A percentile compares a stretch with the other conserved stretches of the same genome.
Evolutionary conservation across 2,888 invertebrate species (phyloP).

Genomic region (Harpalus rufipes): DNA sequence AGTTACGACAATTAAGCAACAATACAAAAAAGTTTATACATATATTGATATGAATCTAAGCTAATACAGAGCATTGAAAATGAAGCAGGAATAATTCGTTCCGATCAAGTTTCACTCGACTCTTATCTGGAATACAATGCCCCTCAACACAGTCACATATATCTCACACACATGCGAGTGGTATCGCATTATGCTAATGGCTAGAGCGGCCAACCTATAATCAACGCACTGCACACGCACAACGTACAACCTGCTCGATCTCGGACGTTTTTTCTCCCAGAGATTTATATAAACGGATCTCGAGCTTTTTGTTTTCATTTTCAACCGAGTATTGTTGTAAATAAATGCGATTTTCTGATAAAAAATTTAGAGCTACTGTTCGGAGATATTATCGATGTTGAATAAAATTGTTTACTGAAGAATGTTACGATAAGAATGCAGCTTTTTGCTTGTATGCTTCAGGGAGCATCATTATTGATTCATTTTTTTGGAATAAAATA

Average conservation of each 20-base stretch:
- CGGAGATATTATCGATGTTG: neutral
- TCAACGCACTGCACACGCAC: constrained; percentile 31
- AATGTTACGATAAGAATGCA: neutral
- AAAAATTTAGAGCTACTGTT: constrained; percentile 1
- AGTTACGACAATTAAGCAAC: no score
- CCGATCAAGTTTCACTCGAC: constrained; percentile 52
- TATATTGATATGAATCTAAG: no score
- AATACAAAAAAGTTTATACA: no score
- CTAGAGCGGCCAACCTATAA: constrained; percentile 39
- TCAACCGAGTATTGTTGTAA: neutral
- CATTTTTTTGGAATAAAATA: neutral
- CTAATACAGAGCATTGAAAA: no score
- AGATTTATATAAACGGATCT: constrained; percentile 21
- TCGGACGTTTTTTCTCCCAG: neutral
- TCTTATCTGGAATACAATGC: constrained; percentile 51
- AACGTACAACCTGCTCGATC: neutral
- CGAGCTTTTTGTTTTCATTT: neutral
- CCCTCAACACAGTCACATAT: constrained; percentile 26
- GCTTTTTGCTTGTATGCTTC: neutral
- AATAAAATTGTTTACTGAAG: neutral
- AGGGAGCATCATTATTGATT: neutral
- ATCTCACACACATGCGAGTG: constrained; percentile 19
- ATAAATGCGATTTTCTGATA: constrained; percentile 15
- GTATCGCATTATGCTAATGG: constrained; percentile 54
- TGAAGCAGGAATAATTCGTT: constrained; percentile 24